Percentiles rank a stretch among this genome's conserved stretches.
These are phyloP conservation scores for Vireo griseus DNA, from an alignment of 2,797 vertebrate species.

Conservation along the genomic window DNA sequence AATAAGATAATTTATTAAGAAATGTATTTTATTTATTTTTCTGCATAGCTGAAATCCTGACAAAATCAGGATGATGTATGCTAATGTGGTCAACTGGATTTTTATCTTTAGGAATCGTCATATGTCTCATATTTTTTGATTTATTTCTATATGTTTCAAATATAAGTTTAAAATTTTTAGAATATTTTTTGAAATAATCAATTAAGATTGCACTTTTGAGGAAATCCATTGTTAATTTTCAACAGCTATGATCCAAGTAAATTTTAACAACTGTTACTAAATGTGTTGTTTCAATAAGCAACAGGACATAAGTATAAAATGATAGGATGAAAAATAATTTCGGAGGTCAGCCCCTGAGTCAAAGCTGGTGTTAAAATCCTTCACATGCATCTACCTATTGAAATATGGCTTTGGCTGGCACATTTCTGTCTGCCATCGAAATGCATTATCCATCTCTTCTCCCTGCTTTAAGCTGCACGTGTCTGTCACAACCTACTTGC, in stretches of 20 bases:
- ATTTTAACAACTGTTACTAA: not conserved
- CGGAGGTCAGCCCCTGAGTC: not conserved
- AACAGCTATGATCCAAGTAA: not conserved
- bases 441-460: not conserved
- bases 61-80: not conserved
- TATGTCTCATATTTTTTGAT: not conserved
- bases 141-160: not conserved
- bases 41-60: not conserved
- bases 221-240: not conserved
- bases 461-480: not conserved
- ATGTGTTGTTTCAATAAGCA: not conserved
- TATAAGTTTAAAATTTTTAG: not conserved
- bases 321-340: not conserved
- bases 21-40: not conserved
- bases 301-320: not conserved
- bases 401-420: not conserved
- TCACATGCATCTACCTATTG: rapidly evolving
- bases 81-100: not conserved
- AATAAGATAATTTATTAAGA: not conserved
- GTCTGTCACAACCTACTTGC: not conserved
- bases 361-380: not conserved
- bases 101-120: not conserved
- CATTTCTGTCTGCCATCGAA: not conserved
- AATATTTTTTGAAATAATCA: not conserved
- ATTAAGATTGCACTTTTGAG: not conserved